A percentile compares a stretch with the other conserved stretches of the same genome.
These are phyloP conservation scores for Phylloscopus whistleri DNA, from an alignment of 2,113 vertebrate genomes.

Conservation along the genomic window DNA sequence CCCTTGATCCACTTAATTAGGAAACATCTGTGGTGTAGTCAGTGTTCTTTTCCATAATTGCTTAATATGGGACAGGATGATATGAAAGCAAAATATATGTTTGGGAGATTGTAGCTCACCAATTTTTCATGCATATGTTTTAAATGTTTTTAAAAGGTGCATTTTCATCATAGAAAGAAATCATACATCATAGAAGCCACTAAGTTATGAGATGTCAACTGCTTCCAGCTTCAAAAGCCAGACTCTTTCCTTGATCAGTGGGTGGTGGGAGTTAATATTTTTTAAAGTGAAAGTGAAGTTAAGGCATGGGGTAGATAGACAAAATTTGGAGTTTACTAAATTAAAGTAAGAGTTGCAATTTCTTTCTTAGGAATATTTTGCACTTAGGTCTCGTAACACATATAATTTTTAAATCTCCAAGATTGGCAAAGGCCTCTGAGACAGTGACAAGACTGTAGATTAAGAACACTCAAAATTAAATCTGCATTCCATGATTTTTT, in stretches of 20 bases:
- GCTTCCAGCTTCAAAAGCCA: not conserved
- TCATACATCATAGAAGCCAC: not conserved
- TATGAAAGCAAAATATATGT: not conserved
- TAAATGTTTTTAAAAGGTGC: not conserved
- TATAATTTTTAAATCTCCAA: not conserved
- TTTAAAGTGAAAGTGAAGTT: not conserved
- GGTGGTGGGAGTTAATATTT: not conserved
- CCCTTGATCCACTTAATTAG: conserved; percentile 8
- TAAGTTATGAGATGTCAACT: not conserved
- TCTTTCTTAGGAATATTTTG: not conserved
- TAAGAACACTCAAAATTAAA: not conserved
- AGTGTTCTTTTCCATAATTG: not conserved
- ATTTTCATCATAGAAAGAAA: not conserved
- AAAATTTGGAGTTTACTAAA: not conserved
- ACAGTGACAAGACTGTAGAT: not conserved
- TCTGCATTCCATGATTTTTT: not conserved
- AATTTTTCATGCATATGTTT: not conserved
- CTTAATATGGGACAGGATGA: not conserved
- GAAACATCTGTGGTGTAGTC: conserved; percentile 23
- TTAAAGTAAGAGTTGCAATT: not conserved
- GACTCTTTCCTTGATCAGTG: not conserved
- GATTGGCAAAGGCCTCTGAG: not conserved
- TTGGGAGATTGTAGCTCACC: not conserved
- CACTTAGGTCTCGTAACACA: not conserved
- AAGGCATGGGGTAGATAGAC: not conserved